phyloP scores from a whole-genome alignment of 2,888 invertebrate species.

The Seladonia tumulorum region DNA sequence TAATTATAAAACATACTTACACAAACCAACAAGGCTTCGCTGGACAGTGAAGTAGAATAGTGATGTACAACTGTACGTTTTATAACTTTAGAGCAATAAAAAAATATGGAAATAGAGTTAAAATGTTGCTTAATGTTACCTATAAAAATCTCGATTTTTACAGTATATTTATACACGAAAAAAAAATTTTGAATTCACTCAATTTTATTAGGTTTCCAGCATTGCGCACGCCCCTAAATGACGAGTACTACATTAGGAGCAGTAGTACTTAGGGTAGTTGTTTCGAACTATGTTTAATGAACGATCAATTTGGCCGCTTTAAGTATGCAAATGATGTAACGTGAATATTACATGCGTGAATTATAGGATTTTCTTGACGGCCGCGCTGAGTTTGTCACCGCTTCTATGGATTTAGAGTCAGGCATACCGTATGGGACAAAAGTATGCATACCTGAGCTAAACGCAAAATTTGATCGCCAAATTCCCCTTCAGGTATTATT shows the following conservation, averaged over 20 bases:
- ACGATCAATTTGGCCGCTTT: not conserved
- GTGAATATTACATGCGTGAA: not conserved
- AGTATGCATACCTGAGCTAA: conserved; percentile 85
- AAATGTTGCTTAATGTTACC: no score
- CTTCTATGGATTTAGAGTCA: conserved; percentile 83
- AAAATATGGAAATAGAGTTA: no score
- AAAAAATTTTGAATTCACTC: not conserved
- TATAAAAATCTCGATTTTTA: not conserved
- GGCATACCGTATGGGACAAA: conserved; percentile 84
- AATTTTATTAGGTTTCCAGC: not conserved
- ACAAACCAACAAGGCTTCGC: no score
- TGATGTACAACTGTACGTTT: no score
- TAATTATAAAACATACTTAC: no score
- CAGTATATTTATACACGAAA: not conserved
- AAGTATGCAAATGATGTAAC: not conserved
- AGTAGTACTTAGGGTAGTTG: not conserved
- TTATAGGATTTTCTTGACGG: conserved; percentile 85
- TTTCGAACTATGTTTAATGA: not conserved
- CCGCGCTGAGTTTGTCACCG: conserved; percentile 84
- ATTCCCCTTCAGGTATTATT: conserved; percentile 82
- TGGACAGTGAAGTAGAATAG: no score
- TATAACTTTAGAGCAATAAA: no score
- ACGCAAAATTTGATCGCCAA: conserved; percentile 84
- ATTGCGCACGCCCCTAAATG: not conserved
- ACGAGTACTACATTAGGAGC: not conserved